Evolutionary conservation across 2,113 vertebrate genomes (phyloP), one percentile per base, ranked within the genome.

Genomic region (Vidua macroura): DNA sequence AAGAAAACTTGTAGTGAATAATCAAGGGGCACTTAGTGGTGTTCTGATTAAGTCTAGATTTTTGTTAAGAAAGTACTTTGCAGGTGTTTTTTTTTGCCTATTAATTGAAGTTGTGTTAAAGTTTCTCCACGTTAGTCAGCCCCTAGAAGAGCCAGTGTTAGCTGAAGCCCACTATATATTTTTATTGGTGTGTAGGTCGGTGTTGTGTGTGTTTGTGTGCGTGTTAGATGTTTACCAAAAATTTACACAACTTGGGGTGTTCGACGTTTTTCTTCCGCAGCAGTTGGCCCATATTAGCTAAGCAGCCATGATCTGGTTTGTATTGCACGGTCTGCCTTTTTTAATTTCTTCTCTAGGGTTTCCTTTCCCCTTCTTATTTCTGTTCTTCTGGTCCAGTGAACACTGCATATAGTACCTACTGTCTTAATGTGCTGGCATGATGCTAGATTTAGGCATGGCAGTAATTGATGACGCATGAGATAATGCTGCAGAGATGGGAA

Each of bases 221-320:
- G 97, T 98, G 98, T 98, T 98, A 98, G 98, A 98, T 98, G 98
- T 99, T 99, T 99, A 99, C 97, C 48, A 86, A 81, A 90, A 99
- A 99, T 99, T 99, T 99, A 99, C 99, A 99, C 99, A 99, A 99
- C 99, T 99, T 99, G 99, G 99, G 99, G 99, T 99, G 99, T 99
- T 99, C 98, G 99, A 99, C 99, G 91, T 99, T 99, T 99, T 99
- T 99, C 99, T 99, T 99, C 99, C 99, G 98, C 99, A 99, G 99
- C 99, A 99, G 99, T 99, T 99, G 99, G 99, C 99, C 99, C 99
- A 99, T 99, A 99, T 99, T 99, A 99, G 99, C 99, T 99, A 99
- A 99, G 99, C 99, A 99, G 99, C 99, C 99, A 98, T 99, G 99
- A 99, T 99, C 99, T 98, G 99, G 99, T 99, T 99, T 99, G 99